Base-by-base conservation (phyloP, 2,113 vertebrate species). In the Xenus cinereus region DNA sequence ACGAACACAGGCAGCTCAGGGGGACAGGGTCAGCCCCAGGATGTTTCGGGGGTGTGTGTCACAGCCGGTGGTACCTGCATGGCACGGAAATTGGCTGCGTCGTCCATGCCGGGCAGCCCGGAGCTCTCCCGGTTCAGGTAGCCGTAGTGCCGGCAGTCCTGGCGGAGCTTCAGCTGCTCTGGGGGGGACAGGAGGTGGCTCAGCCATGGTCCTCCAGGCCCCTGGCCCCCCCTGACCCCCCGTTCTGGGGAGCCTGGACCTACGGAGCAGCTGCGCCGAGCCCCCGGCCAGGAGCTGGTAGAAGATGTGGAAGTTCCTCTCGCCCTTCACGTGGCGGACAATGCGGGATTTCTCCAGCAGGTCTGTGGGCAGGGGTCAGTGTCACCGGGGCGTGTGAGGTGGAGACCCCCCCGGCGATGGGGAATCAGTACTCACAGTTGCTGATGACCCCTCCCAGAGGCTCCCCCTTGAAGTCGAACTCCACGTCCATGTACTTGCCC, bases 401-500 rank as follows among this genome's bases (percentile, higher is more conserved):
- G 9, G 24, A 22, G 39, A 33, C 30, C 4, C 6, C 41, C 4
- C 37, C 23, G 0, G 0, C 54, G 45, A 8, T 0, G 10, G 45
- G 33, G 4, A 32, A 10, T 14, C 24, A 18, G 23, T 88, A 91
- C 98, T 43, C 98, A 98, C 98, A 98, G 96, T 98, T 98, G 76
- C 93, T 98, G 82, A 98, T 98, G 95, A 98, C 96, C 3, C 98
- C 98, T 37, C 98, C 98, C 28, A 98, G 92, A 18, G 98, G 98
- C 9, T 97, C 97, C 15, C 98, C 98, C 76, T 98, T 98, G 97
- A 98, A 98, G 98, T 98, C 98, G 33, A 98, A 98, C 74, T 98
- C 98, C 43, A 98, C 98, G 7, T 98, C 98, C 98, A 98, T 98
- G 94, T 98, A 98, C 78, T 98, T 98, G 54, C 98, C 98, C 98